Evolutionary conservation across 1,140 invertebrate species (phyloP), one percentile per base, ranked within the genome.

Genomic region (Scaptomyza graminum): DNA sequence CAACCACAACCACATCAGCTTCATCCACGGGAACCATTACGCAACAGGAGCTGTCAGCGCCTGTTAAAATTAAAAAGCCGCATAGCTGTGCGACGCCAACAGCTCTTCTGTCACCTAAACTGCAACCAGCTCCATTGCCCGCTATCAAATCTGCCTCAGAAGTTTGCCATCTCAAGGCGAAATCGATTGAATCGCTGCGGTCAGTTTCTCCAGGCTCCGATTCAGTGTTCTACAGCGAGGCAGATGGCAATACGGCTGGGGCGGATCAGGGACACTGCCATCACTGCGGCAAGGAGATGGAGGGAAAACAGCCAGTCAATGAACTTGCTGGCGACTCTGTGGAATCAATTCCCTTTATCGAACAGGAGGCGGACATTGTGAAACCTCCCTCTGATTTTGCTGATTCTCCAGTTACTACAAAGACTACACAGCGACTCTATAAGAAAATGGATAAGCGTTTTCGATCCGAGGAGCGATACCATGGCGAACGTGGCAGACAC

Each of bases 151-250:
- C 93, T 1, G 22, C 83, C 5, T 87, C 93, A 85, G 63, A 94
- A 91, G 81, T 92, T 66, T 9, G 92, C 22, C 92, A 94, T 82
- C 93, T 96, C 22, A 97, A 97, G 92, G 96, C 96, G n/a, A 92
- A 96, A 50, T 97, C 96, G 76, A 96, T 96, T 34, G 96, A 97
- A 91, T 97, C 96, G 0, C 91, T 97, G 55, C 93, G 96, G 61
- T 97, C 96, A 3, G 95, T 96, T 56, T 97, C 96, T 85, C 96
- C 96, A 11, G 96, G 96, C 11, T 97, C 96, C 75, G 96, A 97
- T 91, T 97, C 95, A 61, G 96, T 97, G 16, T 97, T 97, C 91
- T 97, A 97, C 91, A 96, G 95, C 84, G 96, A 96, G 93, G 95
- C 93, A 75, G 95, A 93, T 70, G 95, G 94, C 78, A 84, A 76